Conservation (phyloP, 2,888 invertebrate species). For the Mythimna lalbum region DNA sequence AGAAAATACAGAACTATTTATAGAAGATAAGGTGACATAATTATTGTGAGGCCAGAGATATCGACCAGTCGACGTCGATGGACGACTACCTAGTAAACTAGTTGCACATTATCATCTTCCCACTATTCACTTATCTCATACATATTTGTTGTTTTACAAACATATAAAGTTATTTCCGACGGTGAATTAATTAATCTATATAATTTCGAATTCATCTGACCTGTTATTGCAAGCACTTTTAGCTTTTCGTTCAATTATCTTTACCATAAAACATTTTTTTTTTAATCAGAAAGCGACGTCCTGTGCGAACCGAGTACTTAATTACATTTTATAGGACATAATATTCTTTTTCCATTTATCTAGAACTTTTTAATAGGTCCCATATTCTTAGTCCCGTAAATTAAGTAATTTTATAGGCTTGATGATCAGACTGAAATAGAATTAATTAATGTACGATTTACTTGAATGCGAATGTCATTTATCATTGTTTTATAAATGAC, state of each 20-base stretch:
- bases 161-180: not conserved
- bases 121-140: not conserved
- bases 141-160: not conserved
- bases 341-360: conserved; percentile 26
- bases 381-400: conserved; percentile 15
- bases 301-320: conserved; percentile 24
- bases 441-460: conserved; percentile 6
- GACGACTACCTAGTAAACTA: not conserved
- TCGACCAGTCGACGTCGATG: not conserved
- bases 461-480: conserved; percentile 4
- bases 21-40: not conserved
- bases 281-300: conserved; percentile 21
- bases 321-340: conserved; percentile 40
- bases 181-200: conserved; percentile 2
- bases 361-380: conserved; percentile 21
- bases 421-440: conserved; percentile 15
- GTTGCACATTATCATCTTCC: not conserved
- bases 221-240: conserved; percentile 14
- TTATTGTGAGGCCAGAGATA: conserved; percentile 1
- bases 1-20: not conserved
- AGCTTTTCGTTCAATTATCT: conserved; percentile 38
- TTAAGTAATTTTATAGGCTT: conserved; percentile 39
- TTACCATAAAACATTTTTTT: not conserved
- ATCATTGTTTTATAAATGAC: conserved; percentile 24
- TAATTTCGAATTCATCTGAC: conserved; percentile 11